Evolutionary conservation across 2,888 invertebrate genomes (phyloP).

Genomic region (Platypus cylindrus): DNA sequence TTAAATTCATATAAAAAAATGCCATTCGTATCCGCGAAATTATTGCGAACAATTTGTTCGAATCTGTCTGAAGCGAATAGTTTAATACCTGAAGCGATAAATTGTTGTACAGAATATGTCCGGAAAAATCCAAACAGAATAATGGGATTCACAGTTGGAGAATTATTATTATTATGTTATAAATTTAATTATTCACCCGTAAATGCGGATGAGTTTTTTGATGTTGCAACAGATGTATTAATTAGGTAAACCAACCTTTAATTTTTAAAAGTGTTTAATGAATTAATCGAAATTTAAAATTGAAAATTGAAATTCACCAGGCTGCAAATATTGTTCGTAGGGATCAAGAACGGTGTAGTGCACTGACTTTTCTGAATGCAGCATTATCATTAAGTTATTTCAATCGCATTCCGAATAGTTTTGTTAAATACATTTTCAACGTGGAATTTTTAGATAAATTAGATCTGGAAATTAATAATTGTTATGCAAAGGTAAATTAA

Average conservation of each 20-base stretch:
- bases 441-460: constrained; percentile 45
- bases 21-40: constrained; percentile 34
- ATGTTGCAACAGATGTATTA: constrained; percentile 33
- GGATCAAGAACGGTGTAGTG: constrained; percentile 41
- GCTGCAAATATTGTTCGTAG: constrained; percentile 27
- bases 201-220: constrained; percentile 30
- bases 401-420: constrained; percentile 37
- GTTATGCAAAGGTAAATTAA: constrained; percentile 41
- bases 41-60: constrained; percentile 35
- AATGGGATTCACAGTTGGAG: constrained; percentile 40
- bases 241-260: constrained; percentile 32
- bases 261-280: too few species aligned
- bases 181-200: constrained; percentile 39
- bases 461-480: constrained; percentile 43
- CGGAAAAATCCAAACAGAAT: constrained; percentile 33
- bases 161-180: constrained; percentile 38
- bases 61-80: constrained; percentile 33
- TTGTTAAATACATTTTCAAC: constrained; percentile 45
- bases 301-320: background rate
- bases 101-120: constrained; percentile 37
- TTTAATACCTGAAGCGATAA: constrained; percentile 36
- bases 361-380: constrained; percentile 40
- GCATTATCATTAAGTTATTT: constrained; percentile 42
- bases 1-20: constrained; percentile 24
- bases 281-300: too few species aligned